Conservation (phyloP, 2,113 vertebrate genomes). For the Artemisiospiza belli region DNA sequence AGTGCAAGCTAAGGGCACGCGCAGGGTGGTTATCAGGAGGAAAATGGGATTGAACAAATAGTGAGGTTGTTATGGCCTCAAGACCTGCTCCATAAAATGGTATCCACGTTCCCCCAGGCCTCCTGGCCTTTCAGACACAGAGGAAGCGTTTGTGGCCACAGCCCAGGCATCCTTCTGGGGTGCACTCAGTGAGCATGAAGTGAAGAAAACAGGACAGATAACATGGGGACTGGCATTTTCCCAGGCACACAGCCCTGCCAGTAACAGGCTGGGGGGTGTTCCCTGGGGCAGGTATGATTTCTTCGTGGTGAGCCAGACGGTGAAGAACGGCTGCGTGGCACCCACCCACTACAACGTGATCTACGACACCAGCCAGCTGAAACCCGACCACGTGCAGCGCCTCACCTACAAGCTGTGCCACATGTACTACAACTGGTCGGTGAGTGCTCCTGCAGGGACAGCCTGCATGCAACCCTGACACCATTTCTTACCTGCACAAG, state of each 20-base stretch:
- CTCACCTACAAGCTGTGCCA: conserved; percentile 96
- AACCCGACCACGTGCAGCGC: conserved; percentile 92
- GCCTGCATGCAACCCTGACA: background rate
- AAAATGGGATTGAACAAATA: rapidly evolving
- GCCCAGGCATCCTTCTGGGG: background rate
- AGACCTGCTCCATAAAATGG: background rate
- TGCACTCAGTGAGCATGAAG: background rate
- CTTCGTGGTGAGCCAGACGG: conserved; percentile 91
- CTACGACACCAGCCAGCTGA: conserved; percentile 89
- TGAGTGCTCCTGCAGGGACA: background rate
- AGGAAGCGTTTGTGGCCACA: background rate
- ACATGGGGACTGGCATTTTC: rapidly evolving
- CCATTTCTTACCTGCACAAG: background rate
- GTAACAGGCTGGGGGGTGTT: too few species aligned
- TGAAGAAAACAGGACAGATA: rapidly evolving
- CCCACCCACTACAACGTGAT: conserved; percentile 95
- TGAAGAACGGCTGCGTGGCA: conserved; percentile 81
- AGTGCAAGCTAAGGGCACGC: background rate
- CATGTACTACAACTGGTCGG: conserved; percentile 95
- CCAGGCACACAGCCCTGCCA: background rate
- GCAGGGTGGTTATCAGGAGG: background rate
- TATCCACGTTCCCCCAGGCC: background rate
- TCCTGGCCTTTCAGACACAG: background rate
- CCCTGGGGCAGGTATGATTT: conserved; percentile 87
- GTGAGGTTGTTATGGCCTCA: background rate